A percentile compares a stretch with the other conserved stretches of the same genome.
Evolutionary conservation across 2,888 invertebrate genomes (phyloP).

Genomic region (Cryptus viduatorius): DNA sequence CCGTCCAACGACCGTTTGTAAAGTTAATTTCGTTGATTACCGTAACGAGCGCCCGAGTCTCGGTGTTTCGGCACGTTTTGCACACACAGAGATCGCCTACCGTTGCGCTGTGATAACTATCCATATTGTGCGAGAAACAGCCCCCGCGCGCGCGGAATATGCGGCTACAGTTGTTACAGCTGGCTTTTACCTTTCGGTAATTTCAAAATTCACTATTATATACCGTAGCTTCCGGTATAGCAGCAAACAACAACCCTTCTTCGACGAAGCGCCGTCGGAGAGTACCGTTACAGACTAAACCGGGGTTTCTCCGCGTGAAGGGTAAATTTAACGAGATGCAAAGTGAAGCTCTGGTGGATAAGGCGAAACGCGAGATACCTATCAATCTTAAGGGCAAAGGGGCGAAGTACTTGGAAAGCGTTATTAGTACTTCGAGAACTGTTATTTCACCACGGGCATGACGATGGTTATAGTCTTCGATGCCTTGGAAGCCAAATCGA

Average conservation of each 20-base stretch:
- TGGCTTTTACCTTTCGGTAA: conserved; percentile 29
- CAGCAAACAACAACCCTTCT: conserved; percentile 12
- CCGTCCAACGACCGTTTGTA: conserved; percentile 26
- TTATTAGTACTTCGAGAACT: conserved; percentile 17
- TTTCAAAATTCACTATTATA: conserved; percentile 37
- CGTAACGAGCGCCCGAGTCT: conserved; percentile 69
- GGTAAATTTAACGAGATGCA: conserved; percentile 61
- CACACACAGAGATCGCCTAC: background rate
- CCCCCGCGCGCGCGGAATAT: background rate
- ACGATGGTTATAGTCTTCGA: background rate
- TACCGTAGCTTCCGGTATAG: background rate
- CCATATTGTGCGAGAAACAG: conserved; percentile 34
- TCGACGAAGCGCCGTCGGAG: background rate
- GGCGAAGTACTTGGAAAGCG: conserved; percentile 8
- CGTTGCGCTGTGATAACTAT: conserved; percentile 68
- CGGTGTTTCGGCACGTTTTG: conserved; percentile 26
- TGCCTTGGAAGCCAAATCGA: background rate
- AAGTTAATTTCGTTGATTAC: conserved; percentile 78
- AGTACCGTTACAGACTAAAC: conserved; percentile 42
- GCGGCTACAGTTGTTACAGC: background rate
- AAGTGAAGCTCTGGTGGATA: conserved; percentile 54
- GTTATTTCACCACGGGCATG: conserved; percentile 13
- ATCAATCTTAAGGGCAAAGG: conserved; percentile 35
- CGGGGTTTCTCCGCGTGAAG: conserved; percentile 19
- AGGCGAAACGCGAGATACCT: conserved; percentile 37